phyloP scores from a whole-genome alignment of 2,888 invertebrate species.

The Bedellia somnulentella region DNA sequence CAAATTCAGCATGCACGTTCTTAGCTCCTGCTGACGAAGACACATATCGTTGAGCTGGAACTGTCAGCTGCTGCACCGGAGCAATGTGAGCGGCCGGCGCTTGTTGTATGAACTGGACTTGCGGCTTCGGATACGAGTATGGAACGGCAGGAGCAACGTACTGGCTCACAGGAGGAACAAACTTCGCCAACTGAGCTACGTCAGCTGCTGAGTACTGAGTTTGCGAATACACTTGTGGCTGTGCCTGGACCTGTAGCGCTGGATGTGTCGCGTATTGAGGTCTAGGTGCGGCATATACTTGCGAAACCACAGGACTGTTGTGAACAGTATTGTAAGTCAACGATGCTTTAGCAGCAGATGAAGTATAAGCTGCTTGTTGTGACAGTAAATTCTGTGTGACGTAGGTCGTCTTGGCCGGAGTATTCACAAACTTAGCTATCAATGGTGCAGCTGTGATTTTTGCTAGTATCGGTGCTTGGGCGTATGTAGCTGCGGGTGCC shows the following conservation, averaged over 20 bases:
- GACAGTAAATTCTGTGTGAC: constrained; percentile 32
- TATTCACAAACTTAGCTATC: constrained; percentile 30
- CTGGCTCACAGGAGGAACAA: not conserved
- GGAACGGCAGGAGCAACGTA: constrained; percentile 6
- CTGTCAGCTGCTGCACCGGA: constrained; percentile 12
- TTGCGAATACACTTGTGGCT: too few relatives aligned
- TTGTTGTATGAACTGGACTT: too few relatives aligned
- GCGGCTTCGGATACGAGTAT: too few relatives aligned
- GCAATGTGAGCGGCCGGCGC: constrained; percentile 16
- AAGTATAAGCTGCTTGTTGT: constrained; percentile 23
- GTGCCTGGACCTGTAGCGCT: not conserved
- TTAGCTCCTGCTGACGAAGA: constrained; percentile 29
- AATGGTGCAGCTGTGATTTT: constrained; percentile 51
- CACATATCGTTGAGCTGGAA: constrained; percentile 11
- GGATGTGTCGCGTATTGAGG: constrained; percentile 25
- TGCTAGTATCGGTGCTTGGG: constrained; percentile 53
- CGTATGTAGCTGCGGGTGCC: constrained; percentile 42
- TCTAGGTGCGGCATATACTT: constrained; percentile 38
- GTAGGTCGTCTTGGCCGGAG: constrained; percentile 31
- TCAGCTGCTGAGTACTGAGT: constrained; percentile 13
- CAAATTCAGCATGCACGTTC: constrained; percentile 61
- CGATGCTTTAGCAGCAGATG: constrained; percentile 42
- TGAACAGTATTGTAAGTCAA: constrained; percentile 38
- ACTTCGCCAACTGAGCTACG: constrained; percentile 16
- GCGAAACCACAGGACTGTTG: constrained; percentile 47